Evolutionary conservation across 2,888 invertebrate genomes (phyloP).

Genomic region (Coecobrya sp.): DNA sequence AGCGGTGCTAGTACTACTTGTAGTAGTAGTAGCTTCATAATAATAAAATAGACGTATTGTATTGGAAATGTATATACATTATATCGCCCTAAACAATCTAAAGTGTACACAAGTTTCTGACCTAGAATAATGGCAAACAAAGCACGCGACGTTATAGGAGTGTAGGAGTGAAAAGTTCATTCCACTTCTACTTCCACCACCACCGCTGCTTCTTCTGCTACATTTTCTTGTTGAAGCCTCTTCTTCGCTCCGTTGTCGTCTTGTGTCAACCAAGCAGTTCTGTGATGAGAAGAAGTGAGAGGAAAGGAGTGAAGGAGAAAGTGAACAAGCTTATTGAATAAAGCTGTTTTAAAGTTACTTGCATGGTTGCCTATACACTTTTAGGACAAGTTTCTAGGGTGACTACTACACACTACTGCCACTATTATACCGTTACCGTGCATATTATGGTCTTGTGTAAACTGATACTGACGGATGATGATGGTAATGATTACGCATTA

Average conservation of each 20-base stretch:
- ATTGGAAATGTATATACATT: not conserved
- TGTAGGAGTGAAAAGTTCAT: not conserved
- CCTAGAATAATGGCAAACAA: slow-evolving; percentile 67
- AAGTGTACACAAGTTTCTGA: slow-evolving; percentile 45
- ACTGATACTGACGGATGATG: slow-evolving; percentile 76
- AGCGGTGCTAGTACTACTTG: not conserved
- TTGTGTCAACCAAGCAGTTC: not conserved
- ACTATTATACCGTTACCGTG: not conserved
- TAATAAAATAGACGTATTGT: not conserved
- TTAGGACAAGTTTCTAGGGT: slow-evolving; percentile 4
- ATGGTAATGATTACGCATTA: slow-evolving; percentile 70
- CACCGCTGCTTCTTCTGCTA: not conserved
- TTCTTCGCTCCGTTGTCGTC: not conserved
- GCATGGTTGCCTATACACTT: not conserved
- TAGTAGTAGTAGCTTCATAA: not conserved
- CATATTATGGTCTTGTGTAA: slow-evolving; percentile 35
- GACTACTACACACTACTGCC: not conserved
- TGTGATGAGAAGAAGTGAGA: not conserved
- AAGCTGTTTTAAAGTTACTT: slow-evolving; percentile 55
- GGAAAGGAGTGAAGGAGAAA: not conserved
- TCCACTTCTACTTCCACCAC: not conserved
- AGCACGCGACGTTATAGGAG: slow-evolving; percentile 14
- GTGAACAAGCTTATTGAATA: slow-evolving; percentile 29
- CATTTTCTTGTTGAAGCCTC: not conserved
- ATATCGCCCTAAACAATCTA: slow-evolving; percentile 18